Conservation (phyloP, 1,140 invertebrate genomes). For the Trachelipus rathkii region DNA sequence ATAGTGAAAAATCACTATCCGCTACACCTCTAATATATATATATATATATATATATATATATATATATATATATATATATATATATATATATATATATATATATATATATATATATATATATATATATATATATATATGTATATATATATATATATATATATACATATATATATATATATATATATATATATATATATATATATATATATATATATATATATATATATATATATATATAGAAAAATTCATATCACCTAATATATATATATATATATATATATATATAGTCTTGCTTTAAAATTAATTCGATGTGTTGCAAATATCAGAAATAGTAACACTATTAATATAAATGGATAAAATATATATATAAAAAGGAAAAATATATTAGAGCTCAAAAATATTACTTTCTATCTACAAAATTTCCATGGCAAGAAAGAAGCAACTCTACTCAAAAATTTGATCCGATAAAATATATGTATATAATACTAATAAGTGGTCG, state of each 20-base stretch:
- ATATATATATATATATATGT: slow-evolving; percentile 21
- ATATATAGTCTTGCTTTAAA: no score
- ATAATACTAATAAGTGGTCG: no score
- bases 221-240: slow-evolving; percentile 21
- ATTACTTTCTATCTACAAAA: no score
- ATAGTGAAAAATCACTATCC: no score
- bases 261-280: slow-evolving; percentile 23
- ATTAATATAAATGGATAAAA: neutral
- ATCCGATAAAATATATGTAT: no score
- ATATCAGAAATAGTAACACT: neutral
- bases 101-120: slow-evolving; percentile 30
- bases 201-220: slow-evolving; percentile 27
- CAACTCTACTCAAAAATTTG: no score
- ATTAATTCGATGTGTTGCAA: no score
- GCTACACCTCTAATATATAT: no score
- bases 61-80: slow-evolving; percentile 21
- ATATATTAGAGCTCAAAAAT: no score
- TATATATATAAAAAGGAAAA: neutral
- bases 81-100: slow-evolving; percentile 31
- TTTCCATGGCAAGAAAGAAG: no score
- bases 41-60: neutral
- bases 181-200: slow-evolving; percentile 28
- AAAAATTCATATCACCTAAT: neutral
- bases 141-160: slow-evolving; percentile 20
- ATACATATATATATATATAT: slow-evolving; percentile 29